Conservation (phyloP, 2,797 vertebrate species). For the Leontopithecus rosalia region DNA sequence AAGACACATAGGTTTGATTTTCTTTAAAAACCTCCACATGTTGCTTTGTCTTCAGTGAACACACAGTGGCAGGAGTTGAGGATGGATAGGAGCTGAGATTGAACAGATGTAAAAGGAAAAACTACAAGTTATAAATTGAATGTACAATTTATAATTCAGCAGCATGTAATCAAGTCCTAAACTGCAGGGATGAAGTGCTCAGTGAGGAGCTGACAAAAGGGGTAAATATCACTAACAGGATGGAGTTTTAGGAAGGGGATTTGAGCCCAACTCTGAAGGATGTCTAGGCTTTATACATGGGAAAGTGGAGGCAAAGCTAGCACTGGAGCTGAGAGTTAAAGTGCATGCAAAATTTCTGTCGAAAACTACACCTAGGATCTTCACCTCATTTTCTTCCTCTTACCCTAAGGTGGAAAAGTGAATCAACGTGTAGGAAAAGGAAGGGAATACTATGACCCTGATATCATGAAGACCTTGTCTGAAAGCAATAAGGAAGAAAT, state of each 20-base stretch:
- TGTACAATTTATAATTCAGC: background rate
- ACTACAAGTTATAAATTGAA: background rate
- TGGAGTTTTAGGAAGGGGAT: background rate
- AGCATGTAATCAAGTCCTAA: background rate
- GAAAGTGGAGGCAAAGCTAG: background rate
- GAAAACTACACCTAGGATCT: background rate
- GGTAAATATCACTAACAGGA: background rate
- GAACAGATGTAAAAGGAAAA: background rate
- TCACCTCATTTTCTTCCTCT: background rate
- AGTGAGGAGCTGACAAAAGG: background rate
- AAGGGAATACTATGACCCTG: background rate
- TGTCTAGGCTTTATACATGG: background rate
- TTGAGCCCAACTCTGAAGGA: background rate
- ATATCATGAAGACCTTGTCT: background rate
- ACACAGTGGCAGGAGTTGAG: background rate
- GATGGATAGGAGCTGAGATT: background rate
- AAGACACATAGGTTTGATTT: background rate
- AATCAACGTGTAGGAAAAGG: background rate
- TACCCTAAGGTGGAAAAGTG: background rate
- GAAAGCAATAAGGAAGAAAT: background rate
- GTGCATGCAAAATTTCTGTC: background rate
- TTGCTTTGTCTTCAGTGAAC: background rate
- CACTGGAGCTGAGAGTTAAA: background rate
- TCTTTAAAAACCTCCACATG: background rate
- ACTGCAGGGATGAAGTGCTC: background rate